Conservation (phyloP, 2,113 vertebrate species). For the Campylomormyrus tamandua region DNA sequence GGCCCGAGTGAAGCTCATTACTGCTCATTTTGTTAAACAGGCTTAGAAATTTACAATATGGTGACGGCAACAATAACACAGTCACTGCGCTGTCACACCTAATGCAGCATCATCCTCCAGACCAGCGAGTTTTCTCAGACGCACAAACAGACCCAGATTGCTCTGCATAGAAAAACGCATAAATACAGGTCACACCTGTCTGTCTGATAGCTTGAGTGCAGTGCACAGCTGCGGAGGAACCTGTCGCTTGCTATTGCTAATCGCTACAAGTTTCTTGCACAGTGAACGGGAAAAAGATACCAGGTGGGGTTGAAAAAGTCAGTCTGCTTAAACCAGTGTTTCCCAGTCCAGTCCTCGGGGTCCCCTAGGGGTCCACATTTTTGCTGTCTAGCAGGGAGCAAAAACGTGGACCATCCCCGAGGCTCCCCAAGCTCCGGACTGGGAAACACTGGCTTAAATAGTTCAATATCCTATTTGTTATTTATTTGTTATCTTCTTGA, state of each 20-base stretch:
- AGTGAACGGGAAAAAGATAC: background rate
- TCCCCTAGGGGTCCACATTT: background rate
- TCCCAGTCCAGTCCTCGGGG: background rate
- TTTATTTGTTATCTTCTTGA: background rate
- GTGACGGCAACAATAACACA: background rate
- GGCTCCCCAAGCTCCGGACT: background rate
- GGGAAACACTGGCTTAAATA: background rate
- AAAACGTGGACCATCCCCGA: background rate
- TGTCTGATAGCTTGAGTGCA: background rate
- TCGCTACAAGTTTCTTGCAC: background rate
- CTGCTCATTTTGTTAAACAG: too few species aligned
- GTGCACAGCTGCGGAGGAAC: background rate
- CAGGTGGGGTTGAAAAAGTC: background rate
- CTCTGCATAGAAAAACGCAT: background rate
- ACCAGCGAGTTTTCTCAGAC: background rate
- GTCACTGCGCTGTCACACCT: background rate
- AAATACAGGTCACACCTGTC: background rate
- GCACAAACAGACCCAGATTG: background rate
- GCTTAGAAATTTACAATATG: background rate
- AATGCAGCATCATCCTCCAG: too few species aligned
- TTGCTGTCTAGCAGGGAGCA: background rate
- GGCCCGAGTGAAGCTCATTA: too few species aligned
- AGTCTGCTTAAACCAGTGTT: background rate
- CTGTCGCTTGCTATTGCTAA: background rate
- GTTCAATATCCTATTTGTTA: background rate